Conservation (phyloP, 37 sponge, comb jelly and placozoan genomes). For the Chondrilla cf. caribensis region DNA sequence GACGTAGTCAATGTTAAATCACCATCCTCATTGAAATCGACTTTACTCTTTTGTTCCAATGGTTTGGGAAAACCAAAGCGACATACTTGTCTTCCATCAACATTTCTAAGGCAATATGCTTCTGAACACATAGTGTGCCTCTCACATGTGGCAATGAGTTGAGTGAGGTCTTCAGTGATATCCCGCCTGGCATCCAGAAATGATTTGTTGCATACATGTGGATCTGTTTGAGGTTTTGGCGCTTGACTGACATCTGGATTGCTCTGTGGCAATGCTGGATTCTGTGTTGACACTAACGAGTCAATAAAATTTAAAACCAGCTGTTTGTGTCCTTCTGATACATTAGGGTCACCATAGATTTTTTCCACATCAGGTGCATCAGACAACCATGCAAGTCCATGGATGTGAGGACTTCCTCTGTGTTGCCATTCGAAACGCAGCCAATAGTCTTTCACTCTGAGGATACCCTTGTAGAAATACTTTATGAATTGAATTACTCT, state of each 20-base stretch:
- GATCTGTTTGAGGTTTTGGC: constrained; percentile 26
- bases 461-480: constrained; percentile 23
- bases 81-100: constrained; percentile 32
- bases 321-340: neutral
- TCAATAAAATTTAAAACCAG: constrained; percentile 15
- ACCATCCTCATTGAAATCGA: neutral
- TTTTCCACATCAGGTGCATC: constrained; percentile 46
- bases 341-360: neutral
- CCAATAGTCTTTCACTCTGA: constrained; percentile 59
- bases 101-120: constrained; percentile 30
- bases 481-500: constrained; percentile 2
- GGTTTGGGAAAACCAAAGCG: constrained; percentile 46
- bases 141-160: constrained; percentile 53
- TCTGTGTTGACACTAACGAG: constrained; percentile 21
- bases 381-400: constrained; percentile 55
- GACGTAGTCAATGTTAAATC: constrained; percentile 23
- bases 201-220: constrained; percentile 34
- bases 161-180: constrained; percentile 15
- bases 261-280: constrained; percentile 27
- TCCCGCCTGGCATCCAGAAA: neutral
- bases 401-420: constrained; percentile 53
- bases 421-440: constrained; percentile 65
- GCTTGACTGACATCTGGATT: constrained; percentile 31
- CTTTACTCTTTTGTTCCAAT: constrained; percentile 15
- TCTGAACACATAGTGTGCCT: constrained; percentile 46